phyloP scores from a whole-genome alignment of 2,113 vertebrate species.

The Phaethornis superciliosus region DNA sequence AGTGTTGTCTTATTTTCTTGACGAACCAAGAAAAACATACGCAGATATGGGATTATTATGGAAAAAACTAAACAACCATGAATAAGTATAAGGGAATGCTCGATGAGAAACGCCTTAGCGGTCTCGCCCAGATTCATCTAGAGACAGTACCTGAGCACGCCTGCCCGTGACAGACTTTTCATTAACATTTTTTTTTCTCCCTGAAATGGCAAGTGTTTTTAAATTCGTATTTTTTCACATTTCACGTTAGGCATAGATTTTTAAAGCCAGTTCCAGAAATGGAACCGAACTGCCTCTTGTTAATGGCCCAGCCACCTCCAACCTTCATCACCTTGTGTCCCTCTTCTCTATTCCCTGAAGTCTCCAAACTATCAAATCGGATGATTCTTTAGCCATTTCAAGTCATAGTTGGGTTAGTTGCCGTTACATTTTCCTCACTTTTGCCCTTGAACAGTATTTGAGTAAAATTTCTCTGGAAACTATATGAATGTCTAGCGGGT shows the following conservation, averaged over 20 bases:
- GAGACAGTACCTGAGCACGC: too few relatives aligned
- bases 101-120: too few relatives aligned
- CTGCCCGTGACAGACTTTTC: too few relatives aligned
- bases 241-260: background rate
- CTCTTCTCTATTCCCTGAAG: background rate
- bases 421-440: too few relatives aligned
- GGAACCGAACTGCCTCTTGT: background rate
- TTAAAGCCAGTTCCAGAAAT: background rate
- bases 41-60: background rate
- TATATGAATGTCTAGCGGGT: too few relatives aligned
- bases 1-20: background rate
- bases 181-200: too few relatives aligned
- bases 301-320: background rate
- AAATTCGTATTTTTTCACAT: background rate
- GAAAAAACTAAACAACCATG: background rate
- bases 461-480: too few relatives aligned
- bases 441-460: too few relatives aligned
- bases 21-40: background rate
- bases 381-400: too few relatives aligned
- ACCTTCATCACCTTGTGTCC: background rate
- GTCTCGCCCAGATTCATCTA: too few relatives aligned
- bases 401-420: too few relatives aligned
- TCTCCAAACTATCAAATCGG: too few relatives aligned
- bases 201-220: background rate
- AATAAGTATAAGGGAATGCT: background rate